Evolutionary conservation across 2,888 invertebrate genomes (phyloP), one percentile per base, ranked within the genome.

Genomic region (Microplitis manilae): DNA sequence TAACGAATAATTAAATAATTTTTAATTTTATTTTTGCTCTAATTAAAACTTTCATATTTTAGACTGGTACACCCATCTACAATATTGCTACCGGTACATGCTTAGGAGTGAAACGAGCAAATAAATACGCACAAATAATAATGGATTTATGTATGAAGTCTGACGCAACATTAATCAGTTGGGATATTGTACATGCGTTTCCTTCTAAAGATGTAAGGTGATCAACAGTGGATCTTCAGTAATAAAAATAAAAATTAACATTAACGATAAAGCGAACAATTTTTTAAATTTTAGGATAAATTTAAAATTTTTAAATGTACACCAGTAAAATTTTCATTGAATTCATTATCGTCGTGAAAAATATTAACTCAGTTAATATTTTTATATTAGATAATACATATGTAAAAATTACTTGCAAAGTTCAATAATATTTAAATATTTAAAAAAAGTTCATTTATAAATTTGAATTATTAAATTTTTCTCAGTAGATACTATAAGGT

Each of bases 71-170:
- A 79, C 95, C 96, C 0, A 92, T 97, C 67, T 97, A 97, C 90
- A 97, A 96, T 87, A 92, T 95, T 84, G 97, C 97, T 17, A 94
- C 95, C 6, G 97, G 97, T 0, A 95, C 95, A 81, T 97, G 97
- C 86, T 90, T 97, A 41, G 94, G 94, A 15, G 94, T 91, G 2
- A 84, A 89, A 1, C 86, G 89, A 39, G 86, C 89, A 6, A 86
- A 87, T 67, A 88, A 88, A 68, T 92, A 92, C 60, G 90, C 92
- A 15, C 88, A 90, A 40, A 86, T 94, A 2, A 89, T 90, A 50
- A 92, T 95, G 91, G 92, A 93, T 84, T 86, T 94, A 60, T 95
- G 95, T 85, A 92, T 92, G 13, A 92, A 92, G 82, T 81, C 89
- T 1, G 88, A 90, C 79, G 82, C 83, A 67, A 84, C 87, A 5